Evolutionary conservation across 35 echinoderm and acorn worm genomes (phyloP), one percentile per base, ranked within the genome.

Genomic region (Diadema setosum): DNA sequence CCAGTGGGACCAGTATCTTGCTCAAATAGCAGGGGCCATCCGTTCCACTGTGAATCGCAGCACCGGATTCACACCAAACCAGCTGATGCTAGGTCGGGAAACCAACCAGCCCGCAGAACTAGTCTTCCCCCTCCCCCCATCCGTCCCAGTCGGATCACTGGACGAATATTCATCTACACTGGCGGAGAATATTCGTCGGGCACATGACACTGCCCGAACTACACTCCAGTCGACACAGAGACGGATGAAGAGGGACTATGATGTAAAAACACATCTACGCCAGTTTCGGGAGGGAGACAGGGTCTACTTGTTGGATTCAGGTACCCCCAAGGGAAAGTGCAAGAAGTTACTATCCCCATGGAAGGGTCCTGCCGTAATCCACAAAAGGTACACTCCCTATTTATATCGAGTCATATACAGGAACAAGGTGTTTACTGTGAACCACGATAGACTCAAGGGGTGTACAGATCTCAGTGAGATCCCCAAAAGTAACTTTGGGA

Each of bases 71-170:
- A 87, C 83, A 45, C 83, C 84, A 2, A 92, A 86, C 23, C 45
- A 60, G 70, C 17, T 92, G 39, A 92, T 86, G 90, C 56, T 92
- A 41, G 90, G 90, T 2, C 67, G 73, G 29, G 90, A 91, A 43
- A 52, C 59, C 1, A 81, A 80, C 36, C 65, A 44, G 5, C 90
- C 90, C 15, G 39, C 42, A 3, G 61, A 91, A 37, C 64, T 91
- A 34, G 41, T 91, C n/a, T 91, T 85, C 76, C 49, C 35, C 5
- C 15, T 36, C 4, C 35, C 11, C 12, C 70, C 34, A 45, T 36
- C 41, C 2, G 29, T 4, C 7, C 33, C 2, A 4, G 23, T 17
- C 5, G 18, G 11, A 6, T n/a, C n/a, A n/a, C 27, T 23, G 4
- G 73, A 88, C 5, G 65, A 21, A 5, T 88, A 88, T 45, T 20